Conservation (phyloP, 2,113 vertebrate species). For the Pholis gunnellus region DNA sequence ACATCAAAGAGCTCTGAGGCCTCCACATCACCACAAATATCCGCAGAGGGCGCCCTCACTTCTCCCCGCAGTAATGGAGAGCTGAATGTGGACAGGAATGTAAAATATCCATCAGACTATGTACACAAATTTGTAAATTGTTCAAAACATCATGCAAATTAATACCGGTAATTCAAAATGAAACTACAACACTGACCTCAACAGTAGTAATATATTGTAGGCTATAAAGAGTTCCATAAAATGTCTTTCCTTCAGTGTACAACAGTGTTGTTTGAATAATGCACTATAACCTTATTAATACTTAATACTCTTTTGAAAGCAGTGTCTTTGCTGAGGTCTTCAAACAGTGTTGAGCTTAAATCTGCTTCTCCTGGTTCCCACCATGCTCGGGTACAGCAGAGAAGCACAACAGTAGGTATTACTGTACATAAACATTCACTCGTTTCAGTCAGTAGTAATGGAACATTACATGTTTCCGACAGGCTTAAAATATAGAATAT, state of each 20-base stretch:
- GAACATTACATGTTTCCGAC: conserved; percentile 43
- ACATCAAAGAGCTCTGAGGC: conserved; percentile 41
- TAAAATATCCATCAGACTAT: conserved; percentile 72
- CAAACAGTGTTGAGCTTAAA: conserved; percentile 53
- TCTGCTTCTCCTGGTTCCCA: conserved; percentile 50
- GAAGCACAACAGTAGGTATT: conserved; percentile 54
- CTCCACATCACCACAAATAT: conserved; percentile 33
- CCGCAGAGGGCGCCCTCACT: conserved; percentile 32
- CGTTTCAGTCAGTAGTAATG: conserved; percentile 64
- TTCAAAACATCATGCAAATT: conserved; percentile 81
- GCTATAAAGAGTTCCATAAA: conserved; percentile 66
- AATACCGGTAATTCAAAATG: conserved; percentile 67
- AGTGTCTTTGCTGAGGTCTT: conserved; percentile 55
- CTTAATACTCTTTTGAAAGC: conserved; percentile 41
- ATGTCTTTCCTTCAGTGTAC: conserved; percentile 49
- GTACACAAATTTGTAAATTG: conserved; percentile 68
- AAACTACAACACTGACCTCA: conserved; percentile 75
- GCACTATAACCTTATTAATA: conserved; percentile 39
- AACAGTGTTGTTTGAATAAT: conserved; percentile 51
- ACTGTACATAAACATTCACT: conserved; percentile 73
- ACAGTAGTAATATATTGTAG: conserved; percentile 65
- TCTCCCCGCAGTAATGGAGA: conserved; percentile 42
- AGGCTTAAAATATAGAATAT: conserved; percentile 55
- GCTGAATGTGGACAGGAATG: conserved; percentile 67
- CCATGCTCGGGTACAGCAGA: conserved; percentile 73